Percentiles rank a stretch among this genome's conserved stretches.
These are phyloP conservation scores for Oppia nitens DNA, from an alignment of 1,140 invertebrate genomes.

Conservation along the genomic window DNA sequence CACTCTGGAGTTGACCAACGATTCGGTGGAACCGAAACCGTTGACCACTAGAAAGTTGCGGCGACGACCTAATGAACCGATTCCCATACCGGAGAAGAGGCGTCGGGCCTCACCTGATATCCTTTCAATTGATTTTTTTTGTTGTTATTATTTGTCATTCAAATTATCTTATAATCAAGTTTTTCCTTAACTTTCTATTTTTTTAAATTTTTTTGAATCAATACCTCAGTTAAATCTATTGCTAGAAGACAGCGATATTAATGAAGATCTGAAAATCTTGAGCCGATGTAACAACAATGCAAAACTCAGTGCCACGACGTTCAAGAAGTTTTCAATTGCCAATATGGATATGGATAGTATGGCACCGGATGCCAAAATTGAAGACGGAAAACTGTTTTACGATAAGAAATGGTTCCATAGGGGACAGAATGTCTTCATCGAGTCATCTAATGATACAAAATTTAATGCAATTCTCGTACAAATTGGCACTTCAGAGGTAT, in stretches of 20 bases:
- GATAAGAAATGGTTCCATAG: constrained; percentile 81
- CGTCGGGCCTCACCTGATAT: constrained; percentile 40
- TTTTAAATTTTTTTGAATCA: too few species aligned
- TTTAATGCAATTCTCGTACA: constrained; percentile 71
- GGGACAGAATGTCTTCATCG: constrained; percentile 76
- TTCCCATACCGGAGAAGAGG: constrained; percentile 48
- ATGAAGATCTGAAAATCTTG: constrained; percentile 68
- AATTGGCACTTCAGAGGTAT: constrained; percentile 69
- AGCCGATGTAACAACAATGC: constrained; percentile 35
- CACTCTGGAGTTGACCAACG: constrained; percentile 58
- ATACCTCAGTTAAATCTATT: constrained; percentile 56
- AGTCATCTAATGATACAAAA: constrained; percentile 47
- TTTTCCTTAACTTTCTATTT: constrained; percentile 33
- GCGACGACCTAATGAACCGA: constrained; percentile 76
- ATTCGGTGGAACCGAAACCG: constrained; percentile 35
- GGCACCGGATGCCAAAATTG: constrained; percentile 55
- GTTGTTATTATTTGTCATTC: neutral
- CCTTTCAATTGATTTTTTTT: constrained; percentile 25
- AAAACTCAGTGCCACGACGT: too few species aligned
- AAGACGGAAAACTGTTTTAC: constrained; percentile 83
- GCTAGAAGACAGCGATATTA: constrained; percentile 73
- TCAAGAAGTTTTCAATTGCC: too few species aligned
- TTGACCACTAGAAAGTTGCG: constrained; percentile 65
- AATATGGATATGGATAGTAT: too few species aligned
- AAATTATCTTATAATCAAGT: constrained; percentile 17